Evolutionary conservation across 2,113 vertebrate genomes (phyloP).

Genomic region (Brienomyrus brachyistius): DNA sequence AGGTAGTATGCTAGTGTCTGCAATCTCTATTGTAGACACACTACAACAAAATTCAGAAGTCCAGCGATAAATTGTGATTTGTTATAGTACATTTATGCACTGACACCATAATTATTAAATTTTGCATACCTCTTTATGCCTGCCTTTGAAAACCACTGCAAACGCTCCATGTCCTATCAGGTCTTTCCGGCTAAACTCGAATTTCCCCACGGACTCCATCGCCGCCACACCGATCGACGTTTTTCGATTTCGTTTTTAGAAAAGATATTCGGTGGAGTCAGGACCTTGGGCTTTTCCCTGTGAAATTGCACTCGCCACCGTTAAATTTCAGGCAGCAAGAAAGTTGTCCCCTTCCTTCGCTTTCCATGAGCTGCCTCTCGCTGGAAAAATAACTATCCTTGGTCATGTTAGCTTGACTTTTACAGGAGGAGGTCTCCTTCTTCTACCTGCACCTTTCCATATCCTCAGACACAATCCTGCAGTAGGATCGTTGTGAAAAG

Average conservation of each 20-base stretch:
- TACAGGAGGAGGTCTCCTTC: conserved; percentile 4
- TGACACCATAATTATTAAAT: not conserved
- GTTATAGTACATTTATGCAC: not conserved
- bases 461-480: not conserved
- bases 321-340: conserved; percentile 38
- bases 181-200: conserved; percentile 91
- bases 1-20: not conserved
- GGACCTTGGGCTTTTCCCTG: conserved; percentile 28
- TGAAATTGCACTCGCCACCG: conserved; percentile 33
- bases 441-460: not conserved
- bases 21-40: not conserved
- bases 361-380: conserved; percentile 58
- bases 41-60: not conserved
- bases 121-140: conserved; percentile 79
- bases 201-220: conserved; percentile 86
- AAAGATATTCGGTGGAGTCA: conserved; percentile 24
- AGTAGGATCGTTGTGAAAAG: not conserved
- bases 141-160: conserved; percentile 92
- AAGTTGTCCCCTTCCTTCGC: conserved; percentile 39
- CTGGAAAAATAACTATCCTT: conserved; percentile 36
- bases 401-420: conserved; percentile 39
- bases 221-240: conserved; percentile 26
- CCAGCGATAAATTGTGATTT: not conserved
- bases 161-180: conserved; percentile 91
- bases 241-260: not conserved